These are phyloP conservation scores for Petrocephalus sullivani DNA, from an alignment of 2,797 vertebrate genomes.

Conservation along the genomic window DNA sequence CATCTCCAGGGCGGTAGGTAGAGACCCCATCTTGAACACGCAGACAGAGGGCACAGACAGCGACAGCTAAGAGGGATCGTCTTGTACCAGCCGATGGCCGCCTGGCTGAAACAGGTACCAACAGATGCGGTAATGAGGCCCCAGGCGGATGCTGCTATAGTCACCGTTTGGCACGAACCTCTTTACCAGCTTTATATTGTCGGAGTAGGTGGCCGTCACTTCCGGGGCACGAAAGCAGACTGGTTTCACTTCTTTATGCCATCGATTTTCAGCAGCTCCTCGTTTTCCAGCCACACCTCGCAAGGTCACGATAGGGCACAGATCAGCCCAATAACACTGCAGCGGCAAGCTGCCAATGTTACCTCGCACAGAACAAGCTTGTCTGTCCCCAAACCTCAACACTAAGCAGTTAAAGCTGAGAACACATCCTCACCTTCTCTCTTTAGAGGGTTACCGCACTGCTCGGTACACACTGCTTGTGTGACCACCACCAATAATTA, in stretches of 20 bases:
- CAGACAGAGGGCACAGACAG: neutral
- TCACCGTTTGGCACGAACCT: neutral
- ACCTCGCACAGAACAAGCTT: neutral
- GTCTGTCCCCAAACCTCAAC: neutral
- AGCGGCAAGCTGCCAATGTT: neutral
- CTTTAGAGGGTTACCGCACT: neutral
- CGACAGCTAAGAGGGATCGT: neutral
- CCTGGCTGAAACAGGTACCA: constrained; percentile 15
- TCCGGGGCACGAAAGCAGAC: neutral
- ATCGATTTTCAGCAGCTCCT: neutral
- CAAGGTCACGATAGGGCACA: constrained; percentile 7
- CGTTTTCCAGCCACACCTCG: neutral
- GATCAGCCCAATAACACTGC: neutral
- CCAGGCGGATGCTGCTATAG: neutral
- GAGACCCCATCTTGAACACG: neutral
- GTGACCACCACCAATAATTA: neutral
- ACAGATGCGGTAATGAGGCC: neutral
- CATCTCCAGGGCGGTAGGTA: neutral
- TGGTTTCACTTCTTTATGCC: neutral
- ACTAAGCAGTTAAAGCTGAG: neutral
- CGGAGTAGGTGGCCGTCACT: neutral
- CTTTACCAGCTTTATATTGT: neutral
- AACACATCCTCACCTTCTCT: neutral
- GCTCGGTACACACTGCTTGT: too few species aligned
- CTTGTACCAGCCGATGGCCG: neutral